phyloP scores from a whole-genome alignment of 2,113 vertebrate genomes.

The Epinephelus lanceolatus region DNA sequence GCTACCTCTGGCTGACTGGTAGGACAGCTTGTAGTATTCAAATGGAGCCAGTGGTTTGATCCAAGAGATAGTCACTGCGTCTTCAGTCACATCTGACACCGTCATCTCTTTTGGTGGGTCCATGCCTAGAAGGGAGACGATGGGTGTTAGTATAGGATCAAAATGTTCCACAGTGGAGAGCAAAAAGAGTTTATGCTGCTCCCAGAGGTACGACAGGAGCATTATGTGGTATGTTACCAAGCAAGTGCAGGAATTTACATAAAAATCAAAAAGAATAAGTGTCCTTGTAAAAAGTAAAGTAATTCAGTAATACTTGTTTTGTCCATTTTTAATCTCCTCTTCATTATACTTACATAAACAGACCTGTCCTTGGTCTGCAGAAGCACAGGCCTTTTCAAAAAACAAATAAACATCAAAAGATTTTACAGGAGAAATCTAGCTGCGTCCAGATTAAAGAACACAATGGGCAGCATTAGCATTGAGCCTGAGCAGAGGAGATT shows the following conservation, averaged over 20 bases:
- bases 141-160: not conserved
- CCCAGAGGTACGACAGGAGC: not conserved
- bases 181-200: not conserved
- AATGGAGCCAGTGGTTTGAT: slow-evolving; percentile 88
- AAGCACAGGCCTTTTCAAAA: slow-evolving; percentile 11
- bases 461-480: slow-evolving; percentile 42
- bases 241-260: slow-evolving; percentile 26
- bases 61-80: slow-evolving; percentile 90
- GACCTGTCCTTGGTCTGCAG: slow-evolving; percentile 9
- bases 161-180: not conserved
- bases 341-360: slow-evolving; percentile 45
- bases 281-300: slow-evolving; percentile 9
- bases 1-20: slow-evolving; percentile 89
- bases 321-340: slow-evolving; percentile 31
- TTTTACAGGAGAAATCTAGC: slow-evolving; percentile 10
- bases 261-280: slow-evolving; percentile 5
- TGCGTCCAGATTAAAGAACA: slow-evolving; percentile 13
- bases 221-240: not conserved
- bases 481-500: slow-evolving; percentile 51
- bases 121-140: slow-evolving; percentile 83
- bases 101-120: slow-evolving; percentile 91
- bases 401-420: slow-evolving; percentile 37
- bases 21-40: slow-evolving; percentile 94
- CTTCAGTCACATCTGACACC: slow-evolving; percentile 90
- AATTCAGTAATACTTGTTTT: slow-evolving; percentile 13